Evolutionary conservation across 2,113 vertebrate species (phyloP).

Genomic region (Fregetta grallaria): DNA sequence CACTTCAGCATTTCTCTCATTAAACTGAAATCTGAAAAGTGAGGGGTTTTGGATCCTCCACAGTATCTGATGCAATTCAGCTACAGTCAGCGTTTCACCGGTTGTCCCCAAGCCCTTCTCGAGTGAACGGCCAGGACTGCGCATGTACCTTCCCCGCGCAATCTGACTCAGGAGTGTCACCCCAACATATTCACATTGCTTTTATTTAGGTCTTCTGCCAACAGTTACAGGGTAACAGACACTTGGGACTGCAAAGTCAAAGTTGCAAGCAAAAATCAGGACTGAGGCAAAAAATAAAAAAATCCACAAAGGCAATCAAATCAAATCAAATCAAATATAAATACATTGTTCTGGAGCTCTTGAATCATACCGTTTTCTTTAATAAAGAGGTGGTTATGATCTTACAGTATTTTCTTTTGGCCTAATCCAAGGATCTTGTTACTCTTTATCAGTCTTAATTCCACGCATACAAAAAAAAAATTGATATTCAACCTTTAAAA

Average conservation of each 20-base stretch:
- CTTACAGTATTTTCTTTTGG: conserved; percentile 58
- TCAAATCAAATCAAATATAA: conserved; percentile 29
- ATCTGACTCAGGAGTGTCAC: conserved; percentile 36
- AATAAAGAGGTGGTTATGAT: conserved; percentile 61
- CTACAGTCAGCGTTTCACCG: background rate
- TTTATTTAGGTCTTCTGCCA: conserved; percentile 68
- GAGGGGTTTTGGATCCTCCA: background rate
- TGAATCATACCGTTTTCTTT: conserved; percentile 54
- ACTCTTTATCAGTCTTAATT: conserved; percentile 54
- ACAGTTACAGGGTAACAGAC: conserved; percentile 64
- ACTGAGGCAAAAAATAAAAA: conserved; percentile 19
- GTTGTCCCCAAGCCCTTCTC: background rate
- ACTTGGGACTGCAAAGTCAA: conserved; percentile 45
- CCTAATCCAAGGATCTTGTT: conserved; percentile 60
- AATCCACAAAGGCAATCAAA: conserved; percentile 42
- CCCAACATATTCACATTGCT: conserved; percentile 42
- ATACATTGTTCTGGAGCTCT: conserved; percentile 58
- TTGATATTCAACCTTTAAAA: conserved; percentile 71
- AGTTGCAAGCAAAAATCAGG: conserved; percentile 57
- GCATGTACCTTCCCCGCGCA: background rate
- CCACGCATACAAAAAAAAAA: conserved; percentile 28
- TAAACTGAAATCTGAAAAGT: background rate
- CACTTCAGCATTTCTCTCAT: background rate
- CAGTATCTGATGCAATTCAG: background rate
- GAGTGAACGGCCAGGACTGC: background rate